phyloP scores from a whole-genome alignment of 2,888 invertebrate genomes.

The Dexiosoma caninum region DNA sequence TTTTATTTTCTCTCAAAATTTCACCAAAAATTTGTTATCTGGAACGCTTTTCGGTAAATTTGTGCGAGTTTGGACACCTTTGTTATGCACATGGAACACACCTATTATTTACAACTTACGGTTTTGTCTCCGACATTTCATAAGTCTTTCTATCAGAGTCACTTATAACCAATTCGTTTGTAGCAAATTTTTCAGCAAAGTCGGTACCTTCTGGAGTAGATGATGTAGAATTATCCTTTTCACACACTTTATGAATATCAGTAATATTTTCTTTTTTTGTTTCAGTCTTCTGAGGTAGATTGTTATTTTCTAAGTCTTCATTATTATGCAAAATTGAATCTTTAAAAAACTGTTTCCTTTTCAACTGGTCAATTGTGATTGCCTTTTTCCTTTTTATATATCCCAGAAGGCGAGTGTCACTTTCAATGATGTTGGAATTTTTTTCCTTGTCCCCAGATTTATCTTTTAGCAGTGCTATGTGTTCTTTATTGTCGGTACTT shows the following conservation, averaged over 20 bases:
- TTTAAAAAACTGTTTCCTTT: slow-evolving; percentile 21
- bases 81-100: too few species aligned
- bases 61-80: too few species aligned
- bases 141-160: slow-evolving; percentile 70
- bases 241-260: slow-evolving; percentile 65
- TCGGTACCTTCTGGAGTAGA: slow-evolving; percentile 39
- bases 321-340: background rate
- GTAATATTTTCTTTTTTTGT: slow-evolving; percentile 64
- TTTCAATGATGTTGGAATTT: slow-evolving; percentile 48
- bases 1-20: too few species aligned
- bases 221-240: slow-evolving; percentile 8
- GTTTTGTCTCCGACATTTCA: slow-evolving; percentile 73
- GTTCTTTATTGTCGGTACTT: background rate
- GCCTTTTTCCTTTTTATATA: slow-evolving; percentile 69
- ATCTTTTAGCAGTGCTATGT: background rate
- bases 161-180: slow-evolving; percentile 74
- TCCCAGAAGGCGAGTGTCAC: slow-evolving; percentile 72
- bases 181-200: slow-evolving; percentile 68
- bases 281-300: background rate
- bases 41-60: too few species aligned
- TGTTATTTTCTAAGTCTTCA: background rate
- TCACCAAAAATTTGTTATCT: too few species aligned
- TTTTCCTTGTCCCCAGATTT: background rate
- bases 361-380: slow-evolving; percentile 70
- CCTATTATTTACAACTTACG: slow-evolving; percentile 71